Evolutionary conservation across 1,140 invertebrate genomes (phyloP).

Genomic region (Caenorhabditis elegans): WBcel235 BX284606.5:11241001-11241500

Average conservation of each 20-base stretch:
- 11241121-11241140: too few species aligned
- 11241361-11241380: neutral
- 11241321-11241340: too few species aligned
- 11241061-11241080: too few species aligned
- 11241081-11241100: too few species aligned
- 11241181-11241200: too few species aligned
- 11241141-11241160: too few species aligned
- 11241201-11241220: too few species aligned
- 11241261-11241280: neutral
- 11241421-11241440: neutral
- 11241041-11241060: too few species aligned
- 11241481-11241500: too few species aligned
- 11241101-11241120: too few species aligned
- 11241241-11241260: neutral
- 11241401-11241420: conserved; percentile 10
- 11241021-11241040: neutral
- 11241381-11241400: neutral
- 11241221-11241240: neutral
- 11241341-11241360: neutral
- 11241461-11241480: neutral
- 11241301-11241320: too few species aligned
- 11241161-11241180: too few species aligned
- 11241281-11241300: neutral
- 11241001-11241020: conserved; percentile 2
- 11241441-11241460: conserved; percentile 19